Conservation (phyloP, 2,113 vertebrate genomes). For the Rhinichthys klamathensis region DNA sequence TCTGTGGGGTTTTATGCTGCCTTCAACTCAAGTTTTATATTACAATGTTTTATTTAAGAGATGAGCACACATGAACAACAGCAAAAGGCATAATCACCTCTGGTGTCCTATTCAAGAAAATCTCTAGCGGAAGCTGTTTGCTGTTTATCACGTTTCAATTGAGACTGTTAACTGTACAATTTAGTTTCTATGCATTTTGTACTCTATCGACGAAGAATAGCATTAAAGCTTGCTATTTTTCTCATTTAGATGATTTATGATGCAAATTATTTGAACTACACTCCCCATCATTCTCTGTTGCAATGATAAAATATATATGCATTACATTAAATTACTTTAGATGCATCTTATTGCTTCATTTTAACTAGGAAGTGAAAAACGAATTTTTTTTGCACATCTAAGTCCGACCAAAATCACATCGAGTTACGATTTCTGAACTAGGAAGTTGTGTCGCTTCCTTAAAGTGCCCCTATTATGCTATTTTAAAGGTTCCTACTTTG, state of each 20-base stretch:
- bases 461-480: no score
- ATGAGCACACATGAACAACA: slow-evolving; percentile 1
- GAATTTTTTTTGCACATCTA: not conserved
- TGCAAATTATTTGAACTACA: not conserved
- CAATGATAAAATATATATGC: not conserved
- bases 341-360: not conserved
- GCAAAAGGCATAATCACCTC: not conserved
- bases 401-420: not conserved
- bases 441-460: not conserved
- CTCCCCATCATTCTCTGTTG: not conserved
- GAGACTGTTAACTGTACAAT: not conserved
- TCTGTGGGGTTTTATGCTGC: not conserved
- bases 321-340: not conserved
- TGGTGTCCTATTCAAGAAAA: not conserved
- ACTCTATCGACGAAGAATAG: not conserved
- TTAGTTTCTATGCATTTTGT: not conserved
- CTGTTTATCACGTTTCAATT: not conserved
- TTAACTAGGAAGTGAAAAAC: not conserved
- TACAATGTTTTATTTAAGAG: not conserved
- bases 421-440: not conserved
- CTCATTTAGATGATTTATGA: slow-evolving; percentile 8
- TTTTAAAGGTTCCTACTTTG: no score
- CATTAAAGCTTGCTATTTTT: not conserved
- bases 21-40: not conserved
- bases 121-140: not conserved